A percentile compares a stretch with the other conserved stretches of the same genome.
Conservation (phyloP, 2,113 vertebrate genomes). For the Capreolus pygargus region DNA sequence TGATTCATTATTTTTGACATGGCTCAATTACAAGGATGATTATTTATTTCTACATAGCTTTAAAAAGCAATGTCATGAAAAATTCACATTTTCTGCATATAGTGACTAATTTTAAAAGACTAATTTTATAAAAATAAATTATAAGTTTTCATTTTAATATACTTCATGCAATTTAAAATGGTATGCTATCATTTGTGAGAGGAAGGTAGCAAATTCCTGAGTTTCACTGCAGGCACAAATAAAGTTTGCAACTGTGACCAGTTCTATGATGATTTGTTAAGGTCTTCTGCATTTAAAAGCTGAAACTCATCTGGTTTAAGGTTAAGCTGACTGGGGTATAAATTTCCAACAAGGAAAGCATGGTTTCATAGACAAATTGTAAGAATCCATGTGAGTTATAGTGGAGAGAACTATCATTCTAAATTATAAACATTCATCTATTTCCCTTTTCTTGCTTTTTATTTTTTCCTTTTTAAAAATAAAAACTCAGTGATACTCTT, state of each 20-base stretch:
- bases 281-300: constrained; percentile 15
- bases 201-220: background rate
- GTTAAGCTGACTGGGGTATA: background rate
- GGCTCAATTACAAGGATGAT: background rate
- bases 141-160: background rate
- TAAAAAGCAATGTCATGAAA: background rate
- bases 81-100: background rate
- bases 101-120: background rate
- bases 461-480: background rate
- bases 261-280: constrained; percentile 42
- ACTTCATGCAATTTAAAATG: background rate
- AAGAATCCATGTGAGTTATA: background rate
- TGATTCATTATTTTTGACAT: background rate
- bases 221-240: background rate
- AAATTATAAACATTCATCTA: background rate
- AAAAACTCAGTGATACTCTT: background rate
- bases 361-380: constrained; percentile 24
- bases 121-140: background rate
- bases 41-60: background rate
- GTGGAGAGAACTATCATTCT: constrained; percentile 17
- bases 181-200: background rate
- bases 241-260: background rate
- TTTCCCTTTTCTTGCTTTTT: background rate
- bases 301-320: constrained; percentile 47
- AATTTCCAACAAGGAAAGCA: background rate